Evolutionary conservation across 2,888 invertebrate genomes (phyloP).

Genomic region (Acanthosepion pharaonis): DNA sequence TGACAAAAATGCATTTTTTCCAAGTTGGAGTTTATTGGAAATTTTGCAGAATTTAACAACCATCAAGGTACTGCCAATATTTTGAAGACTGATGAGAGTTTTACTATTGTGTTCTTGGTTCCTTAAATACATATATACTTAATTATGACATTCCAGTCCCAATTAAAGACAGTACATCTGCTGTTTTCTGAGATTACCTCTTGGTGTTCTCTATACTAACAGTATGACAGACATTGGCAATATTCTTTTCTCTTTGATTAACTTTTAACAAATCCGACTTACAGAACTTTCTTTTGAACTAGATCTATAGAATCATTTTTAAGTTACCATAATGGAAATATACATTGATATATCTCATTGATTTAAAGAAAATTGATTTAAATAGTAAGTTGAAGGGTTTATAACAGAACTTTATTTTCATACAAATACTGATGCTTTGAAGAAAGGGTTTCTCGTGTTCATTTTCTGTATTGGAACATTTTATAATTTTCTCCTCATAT

Average conservation of each 20-base stretch:
- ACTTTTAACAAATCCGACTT: not conserved
- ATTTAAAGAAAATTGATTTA: not conserved
- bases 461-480: too few species aligned
- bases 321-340: too few species aligned
- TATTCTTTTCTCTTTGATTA: not conserved
- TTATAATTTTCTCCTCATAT: too few species aligned
- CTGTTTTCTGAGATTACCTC: not conserved
- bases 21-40: constrained; percentile 33
- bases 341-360: too few species aligned
- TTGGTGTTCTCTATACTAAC: not conserved
- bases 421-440: not conserved
- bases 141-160: not conserved
- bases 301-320: too few species aligned
- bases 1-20: not conserved
- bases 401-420: not conserved
- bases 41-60: not conserved
- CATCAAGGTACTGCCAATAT: not conserved
- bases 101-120: constrained; percentile 11
- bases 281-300: too few species aligned
- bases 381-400: not conserved
- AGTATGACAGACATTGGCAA: not conserved
- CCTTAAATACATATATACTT: not conserved
- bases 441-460: not conserved
- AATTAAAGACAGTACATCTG: not conserved
- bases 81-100: constrained; percentile 6